Evolutionary conservation across 2,888 invertebrate species (phyloP).

Genomic region (Drepana falcataria): DNA sequence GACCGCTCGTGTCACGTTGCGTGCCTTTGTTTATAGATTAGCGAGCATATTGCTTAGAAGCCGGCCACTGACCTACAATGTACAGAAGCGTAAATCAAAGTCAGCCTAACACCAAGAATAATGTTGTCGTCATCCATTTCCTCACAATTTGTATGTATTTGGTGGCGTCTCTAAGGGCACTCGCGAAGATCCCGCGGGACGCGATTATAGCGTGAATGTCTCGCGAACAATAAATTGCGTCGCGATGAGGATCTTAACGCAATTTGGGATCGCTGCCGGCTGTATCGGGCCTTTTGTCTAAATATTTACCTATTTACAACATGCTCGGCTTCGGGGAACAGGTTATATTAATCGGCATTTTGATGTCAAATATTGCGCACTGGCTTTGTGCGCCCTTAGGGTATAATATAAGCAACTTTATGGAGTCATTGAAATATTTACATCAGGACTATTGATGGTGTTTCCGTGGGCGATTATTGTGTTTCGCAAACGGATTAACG

Average conservation of each 20-base stretch:
- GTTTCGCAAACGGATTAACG: too few relatives aligned
- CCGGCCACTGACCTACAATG: too few relatives aligned
- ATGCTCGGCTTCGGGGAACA: neutral
- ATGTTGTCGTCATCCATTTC: neutral
- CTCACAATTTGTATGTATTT: neutral
- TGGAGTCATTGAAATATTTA: too few relatives aligned
- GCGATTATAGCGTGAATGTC: neutral
- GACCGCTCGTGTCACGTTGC: too few relatives aligned
- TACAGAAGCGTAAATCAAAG: neutral
- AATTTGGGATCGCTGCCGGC: neutral
- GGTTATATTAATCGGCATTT: neutral
- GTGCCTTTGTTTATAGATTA: too few relatives aligned
- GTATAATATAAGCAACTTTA: neutral
- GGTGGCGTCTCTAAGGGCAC: neutral
- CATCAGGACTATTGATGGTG: too few relatives aligned
- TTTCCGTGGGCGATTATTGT: too few relatives aligned
- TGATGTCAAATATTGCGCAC: neutral
- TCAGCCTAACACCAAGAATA: neutral
- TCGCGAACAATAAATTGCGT: neutral
- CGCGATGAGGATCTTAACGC: neutral
- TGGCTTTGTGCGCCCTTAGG: neutral
- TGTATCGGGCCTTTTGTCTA: neutral
- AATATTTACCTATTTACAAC: neutral
- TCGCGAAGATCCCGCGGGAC: neutral
- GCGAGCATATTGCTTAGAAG: too few relatives aligned